Evolutionary conservation across 1,140 invertebrate species (phyloP), one percentile per base, ranked within the genome.

Genomic region (Brachionus plicatilis): DNA sequence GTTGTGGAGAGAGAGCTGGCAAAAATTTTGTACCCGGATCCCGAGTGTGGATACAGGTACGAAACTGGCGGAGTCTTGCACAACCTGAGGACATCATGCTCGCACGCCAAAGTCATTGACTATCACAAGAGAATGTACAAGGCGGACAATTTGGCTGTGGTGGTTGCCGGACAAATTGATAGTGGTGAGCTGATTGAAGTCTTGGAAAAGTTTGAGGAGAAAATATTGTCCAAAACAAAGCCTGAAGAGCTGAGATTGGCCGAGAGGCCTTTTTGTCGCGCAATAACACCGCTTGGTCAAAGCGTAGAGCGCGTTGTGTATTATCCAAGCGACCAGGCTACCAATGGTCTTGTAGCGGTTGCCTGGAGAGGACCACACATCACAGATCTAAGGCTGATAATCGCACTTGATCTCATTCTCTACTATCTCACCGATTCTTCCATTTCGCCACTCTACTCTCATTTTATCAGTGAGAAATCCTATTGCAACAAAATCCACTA

Each of bases 91-190:
- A 29, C 29, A 17, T 66, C 37, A 20, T 65, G 53, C n/a, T 82
- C 24, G 29, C 60, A 60, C 50, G 20, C 45, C 17, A 86, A 94
- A 93, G 93, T 94, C 27, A 91, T 90, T 85, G 90, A 92, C 43
- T 97, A 93, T 87, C 96, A 97, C 87, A 93, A 93, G 86, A 90
- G 94, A 76, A 96, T 94, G 89, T 97, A 97, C 89, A 91, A 95
- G 43, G 92, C 95, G n/a, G 94, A 95, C 89, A 97, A 97, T 89
- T 89, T 96, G 65, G 93, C 93, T 85, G 89, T 97, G 3, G 93
- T 96, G 83, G 92, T 97, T 68, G 93, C 93, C 56, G 95, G 95
- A 0, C 92, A 93, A 89, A 92, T 97, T 5, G 92, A 93, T 70
- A 91, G 93, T 56, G 90, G 93, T 2, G 92, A 95, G 86, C 92